phyloP scores from a whole-genome alignment of 2,797 vertebrate species.

The Coluber constrictor region DNA sequence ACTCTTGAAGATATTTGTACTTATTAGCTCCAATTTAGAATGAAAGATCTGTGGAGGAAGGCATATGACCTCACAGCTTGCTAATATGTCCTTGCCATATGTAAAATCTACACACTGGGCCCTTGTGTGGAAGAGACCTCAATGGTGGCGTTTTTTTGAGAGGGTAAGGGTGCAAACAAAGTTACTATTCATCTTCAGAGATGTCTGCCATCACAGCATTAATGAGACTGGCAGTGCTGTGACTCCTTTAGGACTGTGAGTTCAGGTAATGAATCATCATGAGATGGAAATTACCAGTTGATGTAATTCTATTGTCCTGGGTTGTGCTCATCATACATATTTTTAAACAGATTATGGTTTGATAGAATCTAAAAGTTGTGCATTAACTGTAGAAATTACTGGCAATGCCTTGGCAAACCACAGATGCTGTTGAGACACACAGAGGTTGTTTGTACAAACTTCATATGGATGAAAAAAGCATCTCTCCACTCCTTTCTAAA shows the following conservation, averaged over 20 bases:
- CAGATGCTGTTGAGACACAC: neutral
- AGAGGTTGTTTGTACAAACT: neutral
- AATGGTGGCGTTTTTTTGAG: neutral
- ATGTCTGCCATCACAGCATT: neutral
- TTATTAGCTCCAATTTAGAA: neutral
- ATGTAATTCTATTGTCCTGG: neutral
- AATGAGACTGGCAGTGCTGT: neutral
- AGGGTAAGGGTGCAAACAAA: neutral
- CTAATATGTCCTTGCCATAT: neutral
- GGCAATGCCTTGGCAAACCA: neutral
- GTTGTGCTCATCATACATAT: neutral
- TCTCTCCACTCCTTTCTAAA: neutral
- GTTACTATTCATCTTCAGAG: neutral
- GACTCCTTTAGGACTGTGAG: neutral
- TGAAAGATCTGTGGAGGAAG: neutral
- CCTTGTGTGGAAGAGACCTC: neutral
- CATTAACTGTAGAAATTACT: neutral
- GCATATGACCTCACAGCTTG: neutral
- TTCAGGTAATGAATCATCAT: slow-evolving; percentile 21
- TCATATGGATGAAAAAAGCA: neutral
- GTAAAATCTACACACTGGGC: neutral
- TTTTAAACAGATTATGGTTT: slow-evolving; percentile 1
- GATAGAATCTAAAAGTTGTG: slow-evolving; percentile 3
- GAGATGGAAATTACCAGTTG: neutral
- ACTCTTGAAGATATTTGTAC: neutral